Evolutionary conservation across 1,140 invertebrate genomes (phyloP), one percentile per base, ranked within the genome.

Genomic region (Palaemon carinicauda): DNA sequence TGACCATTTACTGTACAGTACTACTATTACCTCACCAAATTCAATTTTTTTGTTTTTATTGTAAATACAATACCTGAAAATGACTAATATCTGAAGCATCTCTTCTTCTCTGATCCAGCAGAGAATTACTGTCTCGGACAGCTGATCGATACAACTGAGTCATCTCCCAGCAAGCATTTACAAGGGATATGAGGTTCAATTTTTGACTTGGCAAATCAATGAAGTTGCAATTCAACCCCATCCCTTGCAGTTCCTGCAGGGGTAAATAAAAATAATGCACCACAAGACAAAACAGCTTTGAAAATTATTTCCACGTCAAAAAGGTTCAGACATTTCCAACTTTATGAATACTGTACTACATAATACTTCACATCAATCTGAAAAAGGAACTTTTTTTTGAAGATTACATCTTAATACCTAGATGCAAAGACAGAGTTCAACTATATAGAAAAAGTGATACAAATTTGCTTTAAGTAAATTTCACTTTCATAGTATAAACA

Each of bases 91-190:
- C 84, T 53, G 77, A 77, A 33, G 60, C 52, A 56, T 80, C 74
- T 79, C 84, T 80, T 74, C 78, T 80, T 51, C 41, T 79, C 77
- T 86, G 84, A 24, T 86, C 84, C 31, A 73, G 77, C 19, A 86
- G 77, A 4, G 65, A 50, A 51, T 53, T 80, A 21, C 56, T 73
- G 50, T 86, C 84, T 10, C 78, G 60, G n/a, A 73, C 84, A 31
- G 84, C 69, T 17, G 84, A 15, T 21, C 77, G 75, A 27, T 86
- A 86, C 33, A 86, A 69, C 65, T 80, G 84, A 9, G 77, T 80
- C 15, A 86, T 69, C 60, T 86, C 84, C 84, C 84, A 86, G 51
- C 77, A 73, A 29, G 77, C 77, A 74, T 86, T 86, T 19, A 86
- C 69, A 21, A 86, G 65, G 21, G 84, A 77, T 52, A 86, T 78